Evolutionary conservation across 1,140 invertebrate species (phyloP).

Genomic region (Globodera rostochiensis): DNA sequence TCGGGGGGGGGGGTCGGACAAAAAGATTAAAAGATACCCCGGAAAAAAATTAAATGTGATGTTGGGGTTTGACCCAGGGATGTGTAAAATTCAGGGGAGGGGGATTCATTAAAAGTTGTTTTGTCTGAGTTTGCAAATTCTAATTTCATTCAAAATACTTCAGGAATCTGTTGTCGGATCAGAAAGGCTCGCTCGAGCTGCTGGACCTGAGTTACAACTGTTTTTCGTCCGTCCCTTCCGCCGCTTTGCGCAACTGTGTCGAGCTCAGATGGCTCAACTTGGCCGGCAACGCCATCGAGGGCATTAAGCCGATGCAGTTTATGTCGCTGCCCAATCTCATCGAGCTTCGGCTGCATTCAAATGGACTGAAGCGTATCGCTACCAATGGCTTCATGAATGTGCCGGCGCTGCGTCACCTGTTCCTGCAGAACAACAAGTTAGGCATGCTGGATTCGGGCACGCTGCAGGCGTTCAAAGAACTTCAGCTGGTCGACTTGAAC

Average conservation of each 20-base stretch:
- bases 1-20: too few species aligned
- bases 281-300: constrained; percentile 54
- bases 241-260: constrained; percentile 49
- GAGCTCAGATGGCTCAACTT: constrained; percentile 55
- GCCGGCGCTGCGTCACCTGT: constrained; percentile 52
- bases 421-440: constrained; percentile 54
- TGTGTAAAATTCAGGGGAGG: too few species aligned
- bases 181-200: constrained; percentile 52
- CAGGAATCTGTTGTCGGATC: constrained; percentile 51
- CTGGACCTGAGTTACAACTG: constrained; percentile 57
- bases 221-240: constrained; percentile 52
- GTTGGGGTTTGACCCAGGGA: too few species aligned
- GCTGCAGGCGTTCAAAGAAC: constrained; percentile 52
- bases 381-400: constrained; percentile 65
- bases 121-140: background rate
- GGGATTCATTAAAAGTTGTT: too few species aligned
- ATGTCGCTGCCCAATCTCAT: constrained; percentile 62
- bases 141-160: constrained; percentile 12
- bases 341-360: constrained; percentile 57
- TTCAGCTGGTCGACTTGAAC: constrained; percentile 47
- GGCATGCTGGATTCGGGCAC: constrained; percentile 38
- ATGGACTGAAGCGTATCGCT: constrained; percentile 46
- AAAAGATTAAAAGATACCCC: background rate
- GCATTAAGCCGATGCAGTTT: constrained; percentile 55
- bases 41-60: background rate